Conservation (phyloP, 2,113 vertebrate species). For the Mungos mungo region DNA sequence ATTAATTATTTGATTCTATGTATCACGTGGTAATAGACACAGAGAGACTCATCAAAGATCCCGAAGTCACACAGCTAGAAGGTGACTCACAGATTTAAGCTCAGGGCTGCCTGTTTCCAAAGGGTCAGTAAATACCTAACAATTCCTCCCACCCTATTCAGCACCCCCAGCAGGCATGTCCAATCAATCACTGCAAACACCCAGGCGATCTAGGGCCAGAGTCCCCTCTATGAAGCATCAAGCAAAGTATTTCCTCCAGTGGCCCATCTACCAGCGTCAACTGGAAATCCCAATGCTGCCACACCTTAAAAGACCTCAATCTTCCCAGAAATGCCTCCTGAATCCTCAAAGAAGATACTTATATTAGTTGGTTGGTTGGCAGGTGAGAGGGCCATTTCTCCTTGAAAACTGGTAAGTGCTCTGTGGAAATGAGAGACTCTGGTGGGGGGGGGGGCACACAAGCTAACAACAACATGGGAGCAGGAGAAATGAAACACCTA, state of each 20-base stretch:
- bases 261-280: neutral
- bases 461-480: neutral
- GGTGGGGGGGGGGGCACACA: fast-evolving
- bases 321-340: neutral
- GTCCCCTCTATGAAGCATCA: neutral
- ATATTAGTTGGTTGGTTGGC: neutral
- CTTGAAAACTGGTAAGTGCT: neutral
- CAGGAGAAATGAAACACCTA: neutral
- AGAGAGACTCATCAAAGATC: neutral
- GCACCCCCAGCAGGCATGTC: neutral
- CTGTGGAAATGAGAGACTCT: neutral
- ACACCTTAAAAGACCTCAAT: neutral
- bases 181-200: neutral
- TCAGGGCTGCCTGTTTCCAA: neutral
- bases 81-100: neutral
- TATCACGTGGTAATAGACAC: neutral
- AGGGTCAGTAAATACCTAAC: neutral
- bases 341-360: neutral
- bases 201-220: neutral
- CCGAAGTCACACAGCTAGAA: neutral
- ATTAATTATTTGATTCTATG: neutral
- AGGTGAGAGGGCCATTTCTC: neutral
- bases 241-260: neutral
- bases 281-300: neutral
- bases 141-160: neutral